Conservation (phyloP, 2,888 invertebrate species). For the Tortricodes alternella region DNA sequence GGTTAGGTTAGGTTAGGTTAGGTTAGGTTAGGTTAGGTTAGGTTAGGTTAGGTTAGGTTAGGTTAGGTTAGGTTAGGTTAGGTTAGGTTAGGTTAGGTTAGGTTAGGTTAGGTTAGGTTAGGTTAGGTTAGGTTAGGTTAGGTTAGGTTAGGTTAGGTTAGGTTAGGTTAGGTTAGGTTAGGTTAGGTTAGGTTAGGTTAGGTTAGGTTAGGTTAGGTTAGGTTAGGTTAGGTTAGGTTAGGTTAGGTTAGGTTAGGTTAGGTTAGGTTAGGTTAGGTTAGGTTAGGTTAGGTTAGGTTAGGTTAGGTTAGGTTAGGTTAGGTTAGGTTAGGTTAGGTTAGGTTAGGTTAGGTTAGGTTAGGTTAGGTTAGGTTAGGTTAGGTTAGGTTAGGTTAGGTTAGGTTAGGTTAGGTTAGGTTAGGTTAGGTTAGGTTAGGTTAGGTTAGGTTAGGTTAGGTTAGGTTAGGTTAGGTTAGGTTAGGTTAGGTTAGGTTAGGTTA, state of each 20-base stretch:
- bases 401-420: conserved; percentile 16
- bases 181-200: conserved; percentile 34
- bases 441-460: conserved; percentile 21
- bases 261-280: conserved; percentile 34
- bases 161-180: conserved; percentile 33
- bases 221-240: conserved; percentile 31
- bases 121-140: conserved; percentile 32
- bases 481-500: conserved; percentile 16
- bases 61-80: conserved; percentile 20
- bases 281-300: conserved; percentile 34
- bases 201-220: conserved; percentile 33
- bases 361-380: conserved; percentile 30
- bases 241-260: conserved; percentile 34
- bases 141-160: conserved; percentile 33
- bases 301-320: conserved; percentile 28
- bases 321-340: conserved; percentile 25
- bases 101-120: conserved; percentile 11
- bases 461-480: conserved; percentile 13
- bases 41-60: not conserved
- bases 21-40: conserved; percentile 2
- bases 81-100: conserved; percentile 30
- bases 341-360: conserved; percentile 30
- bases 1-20: conserved; percentile 11
- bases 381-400: conserved; percentile 16
- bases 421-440: conserved; percentile 18